These are phyloP conservation scores for Gopherus evgoodei DNA, from an alignment of 2,113 vertebrate species.

Conservation along the genomic window DNA sequence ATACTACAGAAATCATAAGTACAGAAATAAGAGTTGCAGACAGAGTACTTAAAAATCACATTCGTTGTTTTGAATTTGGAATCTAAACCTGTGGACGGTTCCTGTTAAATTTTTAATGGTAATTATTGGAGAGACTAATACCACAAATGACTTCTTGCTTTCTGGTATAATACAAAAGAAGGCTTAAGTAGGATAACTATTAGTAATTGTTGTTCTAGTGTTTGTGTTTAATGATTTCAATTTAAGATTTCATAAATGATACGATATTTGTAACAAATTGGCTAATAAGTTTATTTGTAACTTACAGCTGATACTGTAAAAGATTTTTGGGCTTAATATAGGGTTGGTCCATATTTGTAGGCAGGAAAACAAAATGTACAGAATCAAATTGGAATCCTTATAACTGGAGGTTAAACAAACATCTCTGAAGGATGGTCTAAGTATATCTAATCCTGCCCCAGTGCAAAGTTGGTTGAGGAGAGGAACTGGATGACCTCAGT, in stretches of 20 bases:
- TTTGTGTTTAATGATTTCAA: background rate
- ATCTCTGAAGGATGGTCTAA: too few relatives aligned
- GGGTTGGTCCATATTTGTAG: background rate
- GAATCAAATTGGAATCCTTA: background rate
- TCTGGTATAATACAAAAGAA: background rate
- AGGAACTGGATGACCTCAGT: too few relatives aligned
- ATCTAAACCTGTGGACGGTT: background rate
- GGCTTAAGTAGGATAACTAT: background rate
- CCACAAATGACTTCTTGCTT: background rate
- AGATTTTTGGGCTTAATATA: background rate
- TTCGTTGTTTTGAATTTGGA: background rate
- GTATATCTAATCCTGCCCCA: too few relatives aligned
- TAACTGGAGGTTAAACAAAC: too few relatives aligned
- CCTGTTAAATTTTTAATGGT: background rate
- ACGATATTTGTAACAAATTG: background rate
- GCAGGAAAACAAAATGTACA: background rate
- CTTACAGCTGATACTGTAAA: background rate
- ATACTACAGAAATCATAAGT: background rate
- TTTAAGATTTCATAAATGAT: background rate
- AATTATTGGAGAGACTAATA: background rate
- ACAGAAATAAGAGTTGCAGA: background rate
- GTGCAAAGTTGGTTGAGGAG: too few relatives aligned
- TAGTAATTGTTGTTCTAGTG: background rate
- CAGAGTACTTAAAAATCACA: background rate
- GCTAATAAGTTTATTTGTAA: background rate